Conservation (phyloP, 2,797 vertebrate species). For the Miichthys miiuy region DNA sequence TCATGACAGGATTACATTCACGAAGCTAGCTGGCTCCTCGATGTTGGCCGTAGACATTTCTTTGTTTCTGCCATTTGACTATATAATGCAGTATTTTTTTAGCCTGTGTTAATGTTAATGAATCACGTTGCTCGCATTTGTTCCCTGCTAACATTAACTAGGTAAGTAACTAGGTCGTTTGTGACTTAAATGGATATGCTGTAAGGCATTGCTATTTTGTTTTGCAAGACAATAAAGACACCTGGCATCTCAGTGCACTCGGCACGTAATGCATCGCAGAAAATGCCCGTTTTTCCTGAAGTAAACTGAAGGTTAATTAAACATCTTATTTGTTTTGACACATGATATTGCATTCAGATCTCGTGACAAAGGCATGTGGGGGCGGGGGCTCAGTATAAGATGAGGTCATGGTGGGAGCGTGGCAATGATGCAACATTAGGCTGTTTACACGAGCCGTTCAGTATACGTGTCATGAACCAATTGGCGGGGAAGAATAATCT, state of each 20-base stretch:
- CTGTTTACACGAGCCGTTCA: conserved; percentile 11
- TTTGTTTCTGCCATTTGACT: not conserved
- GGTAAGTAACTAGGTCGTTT: conserved; percentile 1
- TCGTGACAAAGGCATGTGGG: conserved; percentile 65
- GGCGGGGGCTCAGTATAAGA: conserved; percentile 68
- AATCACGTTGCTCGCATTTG: not conserved
- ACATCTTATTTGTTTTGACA: conserved; percentile 70
- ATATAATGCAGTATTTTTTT: not conserved
- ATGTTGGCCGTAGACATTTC: not conserved
- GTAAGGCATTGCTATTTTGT: conserved; percentile 1
- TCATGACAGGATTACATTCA: not conserved
- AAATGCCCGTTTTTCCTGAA: rapidly evolving
- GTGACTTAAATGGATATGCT: conserved; percentile 6
- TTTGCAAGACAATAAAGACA: conserved; percentile 1
- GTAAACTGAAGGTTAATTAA: not conserved
- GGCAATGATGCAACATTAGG: conserved; percentile 68
- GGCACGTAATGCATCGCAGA: not conserved
- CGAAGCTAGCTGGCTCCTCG: conserved; percentile 9
- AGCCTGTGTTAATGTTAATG: not conserved
- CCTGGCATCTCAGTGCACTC: too few species aligned
- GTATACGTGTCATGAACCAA: conserved; percentile 3
- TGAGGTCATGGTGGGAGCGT: conserved; percentile 66
- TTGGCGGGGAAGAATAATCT: not conserved
- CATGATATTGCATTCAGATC: conserved; percentile 35
- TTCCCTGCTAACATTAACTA: not conserved